Conservation (phyloP, 2,888 invertebrate species). For the Scelioninae gen. 2 region DNA sequence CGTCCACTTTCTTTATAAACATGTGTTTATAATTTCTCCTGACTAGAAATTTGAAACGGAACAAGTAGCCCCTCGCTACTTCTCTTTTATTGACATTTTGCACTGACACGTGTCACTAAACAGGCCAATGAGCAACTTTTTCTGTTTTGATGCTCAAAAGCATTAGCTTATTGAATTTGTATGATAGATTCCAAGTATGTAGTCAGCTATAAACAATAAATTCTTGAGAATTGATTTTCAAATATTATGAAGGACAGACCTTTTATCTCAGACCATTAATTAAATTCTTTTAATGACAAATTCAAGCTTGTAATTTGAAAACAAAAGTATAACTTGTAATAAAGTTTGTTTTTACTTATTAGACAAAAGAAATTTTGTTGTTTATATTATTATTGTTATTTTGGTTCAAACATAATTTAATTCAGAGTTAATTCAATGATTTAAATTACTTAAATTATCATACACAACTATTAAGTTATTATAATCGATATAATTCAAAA, state of each 20-base stretch:
- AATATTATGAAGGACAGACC: not conserved
- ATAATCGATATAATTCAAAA: too few species aligned
- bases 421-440: too few species aligned
- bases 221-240: constrained; percentile 16
- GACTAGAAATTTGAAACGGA: constrained; percentile 22
- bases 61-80: constrained; percentile 20
- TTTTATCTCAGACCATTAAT: not conserved
- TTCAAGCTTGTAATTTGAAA: too few species aligned
- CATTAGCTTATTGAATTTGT: constrained; percentile 21
- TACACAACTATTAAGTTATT: too few species aligned
- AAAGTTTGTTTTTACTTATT: too few species aligned
- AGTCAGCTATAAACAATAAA: constrained; percentile 26
- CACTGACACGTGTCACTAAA: constrained; percentile 42
- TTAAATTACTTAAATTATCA: too few species aligned
- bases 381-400: too few species aligned
- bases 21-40: constrained; percentile 20
- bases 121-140: constrained; percentile 37
- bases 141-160: constrained; percentile 37
- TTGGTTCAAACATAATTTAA: too few species aligned
- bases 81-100: constrained; percentile 48
- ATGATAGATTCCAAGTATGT: constrained; percentile 23
- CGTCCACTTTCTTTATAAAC: constrained; percentile 1
- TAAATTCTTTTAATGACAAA: not conserved
- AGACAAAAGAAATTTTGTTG: too few species aligned
- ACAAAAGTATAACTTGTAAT: too few species aligned